phyloP scores from a whole-genome alignment of 1,140 invertebrate species.

The Pomacea maculata region DNA sequence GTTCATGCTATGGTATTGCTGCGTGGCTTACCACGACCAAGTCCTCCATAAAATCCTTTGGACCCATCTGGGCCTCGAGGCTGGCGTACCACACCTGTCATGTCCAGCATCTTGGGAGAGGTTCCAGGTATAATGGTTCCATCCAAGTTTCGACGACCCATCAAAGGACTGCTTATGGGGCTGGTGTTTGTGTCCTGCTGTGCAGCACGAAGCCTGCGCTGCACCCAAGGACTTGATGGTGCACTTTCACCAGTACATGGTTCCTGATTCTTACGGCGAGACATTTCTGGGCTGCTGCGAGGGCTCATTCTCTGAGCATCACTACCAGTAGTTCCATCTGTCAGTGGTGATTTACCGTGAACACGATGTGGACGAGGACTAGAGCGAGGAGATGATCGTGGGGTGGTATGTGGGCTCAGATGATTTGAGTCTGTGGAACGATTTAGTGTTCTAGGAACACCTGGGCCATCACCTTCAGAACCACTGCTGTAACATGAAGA shows the following conservation, averaged over 20 bases:
- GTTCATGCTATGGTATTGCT: conserved; percentile 47
- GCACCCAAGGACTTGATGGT: conserved; percentile 68
- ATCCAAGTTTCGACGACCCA: conserved; percentile 40
- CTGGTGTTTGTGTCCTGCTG: conserved; percentile 51
- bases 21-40: conserved; percentile 56
- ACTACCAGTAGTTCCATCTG: conserved; percentile 39
- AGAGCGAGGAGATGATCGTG: conserved; percentile 41
- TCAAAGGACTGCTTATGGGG: conserved; percentile 45
- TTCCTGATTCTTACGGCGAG: conserved; percentile 39
- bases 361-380: conserved; percentile 50
- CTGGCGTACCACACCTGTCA: conserved; percentile 78
- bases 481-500: conserved; percentile 59
- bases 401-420: conserved; percentile 38
- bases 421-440: conserved; percentile 40
- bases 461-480: conserved; percentile 52
- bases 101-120: conserved; percentile 45
- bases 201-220: conserved; percentile 64
- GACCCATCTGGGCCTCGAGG: conserved; percentile 86
- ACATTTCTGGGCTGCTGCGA: conserved; percentile 57
- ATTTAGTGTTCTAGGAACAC: conserved; percentile 19
- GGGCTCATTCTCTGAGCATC: conserved; percentile 49
- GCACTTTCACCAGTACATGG: conserved; percentile 48
- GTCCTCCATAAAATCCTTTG: conserved; percentile 73
- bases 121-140: conserved; percentile 29
- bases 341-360: conserved; percentile 57